These are phyloP conservation scores for Somateria mollissima DNA, from an alignment of 2,797 vertebrate species.

Conservation along the genomic window DNA sequence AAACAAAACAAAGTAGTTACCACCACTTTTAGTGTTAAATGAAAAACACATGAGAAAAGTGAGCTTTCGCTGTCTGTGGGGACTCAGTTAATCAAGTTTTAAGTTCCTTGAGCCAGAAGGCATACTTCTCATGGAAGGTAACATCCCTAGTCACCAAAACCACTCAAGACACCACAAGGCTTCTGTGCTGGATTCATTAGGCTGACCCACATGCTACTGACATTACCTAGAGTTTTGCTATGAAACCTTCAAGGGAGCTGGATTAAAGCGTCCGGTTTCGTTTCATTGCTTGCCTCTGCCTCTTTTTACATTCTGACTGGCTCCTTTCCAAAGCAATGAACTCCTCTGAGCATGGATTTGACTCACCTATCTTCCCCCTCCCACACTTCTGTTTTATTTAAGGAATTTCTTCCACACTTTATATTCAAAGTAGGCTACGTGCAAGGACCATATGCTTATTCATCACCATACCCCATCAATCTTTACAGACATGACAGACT, in stretches of 20 bases:
- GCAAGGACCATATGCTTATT: constrained; percentile 12
- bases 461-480: not conserved
- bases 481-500: not conserved
- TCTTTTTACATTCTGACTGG: not conserved
- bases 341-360: not conserved
- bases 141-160: not conserved
- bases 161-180: not conserved
- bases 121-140: not conserved
- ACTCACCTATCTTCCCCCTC: not conserved
- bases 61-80: not conserved
- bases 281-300: not conserved
- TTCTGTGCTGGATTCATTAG: not conserved
- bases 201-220: not conserved
- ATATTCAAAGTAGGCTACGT: not conserved
- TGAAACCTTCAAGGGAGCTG: not conserved
- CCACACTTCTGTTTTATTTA: not conserved
- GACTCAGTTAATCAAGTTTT: not conserved
- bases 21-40: not conserved
- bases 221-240: not conserved
- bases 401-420: not conserved
- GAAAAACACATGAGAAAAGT: constrained; percentile 1
- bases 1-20: constrained; percentile 41
- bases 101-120: not conserved
- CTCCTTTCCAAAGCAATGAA: not conserved
- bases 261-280: not conserved